Evolutionary conservation across 2,797 vertebrate species (phyloP).

Genomic region (Heteromormyrus szaboi): DNA sequence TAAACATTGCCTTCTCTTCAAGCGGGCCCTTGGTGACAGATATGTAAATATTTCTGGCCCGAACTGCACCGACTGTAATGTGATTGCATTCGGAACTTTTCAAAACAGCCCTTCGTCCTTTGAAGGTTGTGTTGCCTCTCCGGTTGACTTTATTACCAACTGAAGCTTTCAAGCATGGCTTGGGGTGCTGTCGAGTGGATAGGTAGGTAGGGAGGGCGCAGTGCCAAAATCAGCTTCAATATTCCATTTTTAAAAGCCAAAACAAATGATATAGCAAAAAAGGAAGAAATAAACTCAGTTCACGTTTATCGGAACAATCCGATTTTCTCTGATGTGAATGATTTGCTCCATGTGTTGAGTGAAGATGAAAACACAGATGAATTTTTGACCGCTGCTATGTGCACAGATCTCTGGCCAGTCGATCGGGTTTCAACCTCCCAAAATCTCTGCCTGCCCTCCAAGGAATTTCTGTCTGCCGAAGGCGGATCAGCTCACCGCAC

Average conservation of each 20-base stretch:
- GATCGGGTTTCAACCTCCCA: slow-evolving; percentile 27
- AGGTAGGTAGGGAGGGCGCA: slow-evolving; percentile 39
- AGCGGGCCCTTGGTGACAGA: slow-evolving; percentile 47
- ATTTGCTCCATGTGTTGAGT: slow-evolving; percentile 49
- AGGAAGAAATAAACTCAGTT: slow-evolving; percentile 13
- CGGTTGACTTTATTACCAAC: slow-evolving; percentile 16
- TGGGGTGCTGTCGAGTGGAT: slow-evolving; percentile 20
- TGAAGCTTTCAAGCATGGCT: slow-evolving; percentile 14
- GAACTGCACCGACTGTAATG: slow-evolving; percentile 46
- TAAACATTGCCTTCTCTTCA: slow-evolving; percentile 36
- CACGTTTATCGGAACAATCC: slow-evolving; percentile 4
- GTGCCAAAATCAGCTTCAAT: slow-evolving; percentile 20
- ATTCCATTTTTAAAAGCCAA: slow-evolving; percentile 36
- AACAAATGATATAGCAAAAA: slow-evolving; percentile 8
- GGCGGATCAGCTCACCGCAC: not conserved
- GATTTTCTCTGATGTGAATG: slow-evolving; percentile 45
- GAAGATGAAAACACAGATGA: slow-evolving; percentile 36
- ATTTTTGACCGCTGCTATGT: slow-evolving; percentile 37
- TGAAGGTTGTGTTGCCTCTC: slow-evolving; percentile 45
- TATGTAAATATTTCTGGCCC: slow-evolving; percentile 53
- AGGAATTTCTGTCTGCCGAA: not conserved
- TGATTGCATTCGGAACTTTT: slow-evolving; percentile 38
- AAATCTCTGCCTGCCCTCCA: slow-evolving; percentile 20
- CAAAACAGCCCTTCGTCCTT: slow-evolving; percentile 41
- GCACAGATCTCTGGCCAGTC: slow-evolving; percentile 43